Conservation (phyloP, 1,140 invertebrate species). For the Mamestra configurata region DNA sequence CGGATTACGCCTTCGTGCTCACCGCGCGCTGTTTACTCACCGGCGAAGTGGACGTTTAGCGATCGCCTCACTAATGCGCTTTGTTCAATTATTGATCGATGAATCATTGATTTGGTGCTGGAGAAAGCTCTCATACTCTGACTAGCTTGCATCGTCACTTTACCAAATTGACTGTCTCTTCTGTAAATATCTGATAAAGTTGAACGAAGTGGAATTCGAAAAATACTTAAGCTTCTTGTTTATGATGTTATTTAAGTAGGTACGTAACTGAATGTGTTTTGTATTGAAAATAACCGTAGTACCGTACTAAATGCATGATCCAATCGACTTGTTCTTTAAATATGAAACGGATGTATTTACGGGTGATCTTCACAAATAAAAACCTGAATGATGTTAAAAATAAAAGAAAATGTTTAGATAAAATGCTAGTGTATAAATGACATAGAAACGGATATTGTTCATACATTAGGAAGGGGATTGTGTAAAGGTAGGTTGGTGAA, state of each 20-base stretch:
- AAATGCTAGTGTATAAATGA: too few species aligned
- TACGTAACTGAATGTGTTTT: neutral
- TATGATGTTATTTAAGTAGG: neutral
- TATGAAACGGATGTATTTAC: too few species aligned
- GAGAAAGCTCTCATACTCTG: conserved; percentile 16
- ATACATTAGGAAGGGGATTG: too few species aligned
- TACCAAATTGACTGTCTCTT: conserved; percentile 16
- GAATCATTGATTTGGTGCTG: conserved; percentile 69
- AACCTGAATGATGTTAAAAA: too few species aligned
- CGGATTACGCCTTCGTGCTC: conserved; percentile 83
- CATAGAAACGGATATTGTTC: too few species aligned
- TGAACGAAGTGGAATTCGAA: neutral
- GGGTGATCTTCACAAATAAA: too few species aligned
- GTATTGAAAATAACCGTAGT: too few species aligned
- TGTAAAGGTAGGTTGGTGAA: too few species aligned
- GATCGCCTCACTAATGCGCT: conserved; percentile 78
- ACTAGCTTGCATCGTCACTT: conserved; percentile 19
- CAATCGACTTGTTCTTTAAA: too few species aligned
- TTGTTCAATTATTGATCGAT: conserved; percentile 74
- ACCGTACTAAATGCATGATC: too few species aligned
- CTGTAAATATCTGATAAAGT: conserved; percentile 1
- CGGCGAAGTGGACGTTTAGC: conserved; percentile 80
- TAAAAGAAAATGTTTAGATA: too few species aligned
- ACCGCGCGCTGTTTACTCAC: conserved; percentile 70
- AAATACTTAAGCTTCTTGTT: neutral